phyloP scores from a whole-genome alignment of 1,140 invertebrate species.

The Subanguina moxae region DNA sequence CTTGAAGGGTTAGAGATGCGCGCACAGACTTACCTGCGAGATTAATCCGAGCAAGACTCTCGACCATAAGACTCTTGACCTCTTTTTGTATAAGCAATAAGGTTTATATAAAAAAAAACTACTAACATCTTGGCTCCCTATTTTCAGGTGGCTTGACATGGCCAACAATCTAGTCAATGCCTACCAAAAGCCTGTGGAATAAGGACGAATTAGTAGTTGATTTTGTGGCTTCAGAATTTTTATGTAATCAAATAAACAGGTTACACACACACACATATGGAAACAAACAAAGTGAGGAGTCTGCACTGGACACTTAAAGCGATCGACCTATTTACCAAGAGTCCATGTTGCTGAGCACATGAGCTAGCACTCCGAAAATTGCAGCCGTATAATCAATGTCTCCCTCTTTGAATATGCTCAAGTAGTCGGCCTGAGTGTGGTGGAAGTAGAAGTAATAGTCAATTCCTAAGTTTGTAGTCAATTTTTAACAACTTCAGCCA shows the following conservation, averaged over 20 bases:
- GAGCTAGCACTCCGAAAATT: slow-evolving; percentile 19
- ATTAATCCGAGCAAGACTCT: too few relatives aligned
- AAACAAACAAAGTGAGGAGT: not conserved
- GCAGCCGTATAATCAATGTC: slow-evolving; percentile 33
- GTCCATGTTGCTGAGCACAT: slow-evolving; percentile 22
- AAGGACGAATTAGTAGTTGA: not conserved
- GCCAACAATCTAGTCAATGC: slow-evolving; percentile 4
- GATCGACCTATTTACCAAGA: not conserved
- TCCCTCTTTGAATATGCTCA: slow-evolving; percentile 31
- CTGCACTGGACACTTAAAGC: too few relatives aligned
- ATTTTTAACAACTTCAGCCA: not conserved
- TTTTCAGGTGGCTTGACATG: slow-evolving; percentile 5
- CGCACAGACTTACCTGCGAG: too few relatives aligned
- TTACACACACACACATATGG: not conserved
- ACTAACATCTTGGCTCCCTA: too few relatives aligned
- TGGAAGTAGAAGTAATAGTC: slow-evolving; percentile 40
- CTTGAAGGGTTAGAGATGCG: too few relatives aligned
- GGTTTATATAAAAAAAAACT: not conserved
- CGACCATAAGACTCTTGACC: not conserved
- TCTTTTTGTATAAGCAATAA: not conserved
- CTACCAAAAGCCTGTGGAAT: slow-evolving; percentile 4
- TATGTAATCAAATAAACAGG: not conserved
- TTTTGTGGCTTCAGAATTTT: not conserved
- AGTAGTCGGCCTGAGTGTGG: slow-evolving; percentile 24
- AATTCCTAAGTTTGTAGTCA: slow-evolving; percentile 2